Conservation (phyloP, 1,140 invertebrate genomes). For the Bradynema listronoti region DNA sequence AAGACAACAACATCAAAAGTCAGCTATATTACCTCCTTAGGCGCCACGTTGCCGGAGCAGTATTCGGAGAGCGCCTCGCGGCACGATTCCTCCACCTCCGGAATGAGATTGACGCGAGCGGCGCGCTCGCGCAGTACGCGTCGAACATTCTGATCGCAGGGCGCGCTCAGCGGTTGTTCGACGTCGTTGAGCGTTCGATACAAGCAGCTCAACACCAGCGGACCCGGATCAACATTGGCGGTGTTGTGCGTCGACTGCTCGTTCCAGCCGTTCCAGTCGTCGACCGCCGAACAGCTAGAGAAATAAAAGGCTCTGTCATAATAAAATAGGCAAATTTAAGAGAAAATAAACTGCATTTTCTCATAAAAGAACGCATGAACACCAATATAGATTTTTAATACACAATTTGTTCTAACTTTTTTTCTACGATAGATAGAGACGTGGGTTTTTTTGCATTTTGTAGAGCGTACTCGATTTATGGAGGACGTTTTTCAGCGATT, state of each 20-base stretch:
- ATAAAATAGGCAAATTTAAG: no score
- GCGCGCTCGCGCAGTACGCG: constrained; percentile 85
- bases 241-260: constrained; percentile 6
- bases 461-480: no score
- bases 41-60: constrained; percentile 72
- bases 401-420: no score
- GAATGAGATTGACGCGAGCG: constrained; percentile 80
- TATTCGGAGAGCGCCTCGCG: constrained; percentile 73
- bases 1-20: no score
- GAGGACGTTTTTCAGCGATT: no score
- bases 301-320: no score
- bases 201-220: constrained; percentile 76
- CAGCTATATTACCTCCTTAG: constrained; percentile 65
- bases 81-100: constrained; percentile 84
- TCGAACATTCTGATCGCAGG: constrained; percentile 70
- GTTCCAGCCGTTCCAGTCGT: constrained; percentile 66
- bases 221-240: constrained; percentile 37
- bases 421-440: no score
- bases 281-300: constrained; percentile 67
- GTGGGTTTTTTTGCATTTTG: no score
- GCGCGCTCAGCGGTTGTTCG: constrained; percentile 61
- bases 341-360: not conserved
- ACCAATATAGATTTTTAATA: no score
- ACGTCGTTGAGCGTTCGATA: constrained; percentile 69
- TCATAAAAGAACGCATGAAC: not conserved